Evolutionary conservation across 1,140 invertebrate genomes (phyloP).

Genomic region (Ephestia elutella): DNA sequence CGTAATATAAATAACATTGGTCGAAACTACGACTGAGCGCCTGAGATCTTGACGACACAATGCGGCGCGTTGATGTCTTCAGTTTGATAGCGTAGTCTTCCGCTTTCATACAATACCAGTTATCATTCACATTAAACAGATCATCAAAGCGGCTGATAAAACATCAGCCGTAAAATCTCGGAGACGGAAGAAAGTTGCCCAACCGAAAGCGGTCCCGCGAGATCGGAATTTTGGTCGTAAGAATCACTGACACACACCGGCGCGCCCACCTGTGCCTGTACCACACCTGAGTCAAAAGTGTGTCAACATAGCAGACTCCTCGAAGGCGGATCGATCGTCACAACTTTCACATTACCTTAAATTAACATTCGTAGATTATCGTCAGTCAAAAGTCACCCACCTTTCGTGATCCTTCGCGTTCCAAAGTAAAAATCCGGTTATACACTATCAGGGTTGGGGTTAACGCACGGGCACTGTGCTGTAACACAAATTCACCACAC

Average conservation of each 20-base stretch:
- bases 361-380: constrained; percentile 41
- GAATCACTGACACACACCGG: constrained; percentile 36
- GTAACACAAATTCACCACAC: constrained; percentile 64
- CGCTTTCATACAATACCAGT: constrained; percentile 27
- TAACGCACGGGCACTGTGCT: constrained; percentile 66
- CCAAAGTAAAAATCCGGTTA: constrained; percentile 57
- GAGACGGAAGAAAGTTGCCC: constrained; percentile 60
- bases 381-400: constrained; percentile 1
- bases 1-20: background rate
- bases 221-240: constrained; percentile 66
- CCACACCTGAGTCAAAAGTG: constrained; percentile 67
- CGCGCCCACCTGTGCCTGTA: constrained; percentile 56
- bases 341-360: constrained; percentile 72
- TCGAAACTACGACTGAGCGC: too few relatives aligned
- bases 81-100: constrained; percentile 31
- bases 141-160: constrained; percentile 11
- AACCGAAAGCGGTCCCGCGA: constrained; percentile 58
- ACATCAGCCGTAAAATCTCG: constrained; percentile 12
- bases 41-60: too few relatives aligned
- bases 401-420: constrained; percentile 19
- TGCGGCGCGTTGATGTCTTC: constrained; percentile 68
- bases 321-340: constrained; percentile 59
- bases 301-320: constrained; percentile 62
- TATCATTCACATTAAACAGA: constrained; percentile 11
- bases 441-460: constrained; percentile 70